Percentiles rank a stretch among this genome's conserved stretches.
These are phyloP conservation scores for Willowsia nigromaculata DNA, from an alignment of 2,888 invertebrate species.

Conservation along the genomic window DNA sequence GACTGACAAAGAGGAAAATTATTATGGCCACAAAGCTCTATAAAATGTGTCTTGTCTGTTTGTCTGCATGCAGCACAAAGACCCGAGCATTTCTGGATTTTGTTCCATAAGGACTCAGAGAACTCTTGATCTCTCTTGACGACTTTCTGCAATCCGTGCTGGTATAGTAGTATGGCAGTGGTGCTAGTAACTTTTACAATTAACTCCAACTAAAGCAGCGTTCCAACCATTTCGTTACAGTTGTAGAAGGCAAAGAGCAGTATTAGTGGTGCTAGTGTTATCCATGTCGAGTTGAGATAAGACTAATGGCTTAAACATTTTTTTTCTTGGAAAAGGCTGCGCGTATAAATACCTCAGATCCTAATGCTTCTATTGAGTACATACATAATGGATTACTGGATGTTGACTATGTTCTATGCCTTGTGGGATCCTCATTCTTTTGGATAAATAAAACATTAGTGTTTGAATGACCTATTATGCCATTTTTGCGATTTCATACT, in stretches of 20 bases:
- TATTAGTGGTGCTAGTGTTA: neutral
- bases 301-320: constrained; percentile 18
- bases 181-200: neutral
- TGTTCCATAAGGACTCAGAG: neutral
- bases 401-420: neutral
- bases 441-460: constrained; percentile 32
- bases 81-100: neutral
- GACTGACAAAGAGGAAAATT: neutral
- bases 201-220: neutral
- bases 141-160: neutral
- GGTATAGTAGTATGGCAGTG: neutral
- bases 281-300: constrained; percentile 17
- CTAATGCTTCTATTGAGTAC: too few species aligned
- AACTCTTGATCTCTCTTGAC: neutral
- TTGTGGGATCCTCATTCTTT: neutral
- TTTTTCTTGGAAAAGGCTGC: neutral
- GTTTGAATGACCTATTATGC: constrained; percentile 18
- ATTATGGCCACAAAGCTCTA: neutral
- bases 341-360: neutral
- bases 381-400: neutral
- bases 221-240: neutral
- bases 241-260: neutral
- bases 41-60: neutral
- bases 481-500: neutral
- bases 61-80: neutral